Base-by-base conservation (phyloP, 2,113 vertebrate genomes). In the Phalacrocorax carbo region DNA sequence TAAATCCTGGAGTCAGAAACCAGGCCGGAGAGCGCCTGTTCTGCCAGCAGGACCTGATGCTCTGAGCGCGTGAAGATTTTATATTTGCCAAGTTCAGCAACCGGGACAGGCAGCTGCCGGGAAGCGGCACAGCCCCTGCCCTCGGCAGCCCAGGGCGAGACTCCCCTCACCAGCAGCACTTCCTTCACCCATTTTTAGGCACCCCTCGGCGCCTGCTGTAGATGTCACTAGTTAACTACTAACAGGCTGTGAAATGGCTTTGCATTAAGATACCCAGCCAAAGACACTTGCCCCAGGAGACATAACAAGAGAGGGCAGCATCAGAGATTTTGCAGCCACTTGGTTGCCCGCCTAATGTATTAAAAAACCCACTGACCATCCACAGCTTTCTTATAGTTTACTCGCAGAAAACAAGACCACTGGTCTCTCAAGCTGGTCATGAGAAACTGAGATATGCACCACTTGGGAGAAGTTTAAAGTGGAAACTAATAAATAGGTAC, bases 41-140 rank as follows among this genome's bases (percentile, higher is more conserved):
- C 72, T 86, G 64, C 58, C 38, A 46, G 30, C 0, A 72, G 51
- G 12, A 73, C 27, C 36, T 0, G 0, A 27, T 44, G 48, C 29
- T 69, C 70, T 25, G 32, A 88, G 36, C 11, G 25, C 29, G 2
- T 4, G 14, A 87, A 73, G 69, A 40, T 86, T 54, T 71, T n/a
- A 6, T 6, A 19, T 34, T 15, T 26, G n/a, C 21, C 42, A 49
- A 34, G 49, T 10, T 68, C 60, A 87, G 92, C 52, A 64, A 44
- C n/a, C 52, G 48, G 46, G 36, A 16, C 23, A 54, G 88, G 49
- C 36, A 82, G 73, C n/a, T 17, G 29, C 58, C 1, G 7, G 38
- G 46, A 3, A 79, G 83, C 61, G 38, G 76, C 72, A 29, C 30
- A 58, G 55, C 52, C 61, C 64, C 84, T 13, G 51, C 46, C 26